Base-by-base conservation (phyloP, 2,797 vertebrate species). In the Distichodus sexfasciatus region DNA sequence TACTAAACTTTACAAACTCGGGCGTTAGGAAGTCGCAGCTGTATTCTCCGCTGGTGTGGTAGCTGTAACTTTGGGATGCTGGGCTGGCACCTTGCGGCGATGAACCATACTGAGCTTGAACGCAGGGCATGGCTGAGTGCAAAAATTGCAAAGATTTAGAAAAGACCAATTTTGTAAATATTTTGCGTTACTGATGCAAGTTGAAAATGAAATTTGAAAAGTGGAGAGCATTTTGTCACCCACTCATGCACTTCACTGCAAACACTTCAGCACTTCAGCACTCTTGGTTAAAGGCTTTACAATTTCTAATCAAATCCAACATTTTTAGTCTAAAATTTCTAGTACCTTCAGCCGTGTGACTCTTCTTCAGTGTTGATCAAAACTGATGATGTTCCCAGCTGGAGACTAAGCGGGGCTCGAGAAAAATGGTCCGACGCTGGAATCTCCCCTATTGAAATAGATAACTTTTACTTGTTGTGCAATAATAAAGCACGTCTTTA, bases 1-100 rank as follows among this genome's bases (percentile, higher is more conserved):
- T 99, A 92, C 97, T 99, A 90, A 97, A 99, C 93, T 99, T 99
- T 79, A 99, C 96, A 75, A 99, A 98, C 91, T 99, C 97, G 79
- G 97, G 96, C 14, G 95, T 98, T 82, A 98, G 90, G 90, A 98
- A 96, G 85, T 97, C 96, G 85, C 95, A 95, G 93, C 92, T 94
- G 90, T 94, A 95, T 78, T 96, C 96, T 91, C 89, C 93, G 80
- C 89, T 88, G 79, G 92, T 89, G 89, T 94, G 97, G 92, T 96
- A 97, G 87, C 92, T 92, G 94, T 98, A 98, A 94, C 91, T 91
- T 90, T 98, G 95, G 75, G 94, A 94, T 80, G 96, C 96, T 79
- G 94, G 94, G 84, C 95, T 95, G 85, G 96, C 96, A 89, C 97
- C 96, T 87, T 93, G 95, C 53, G 95, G 96, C 87, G 96, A 98